Evolutionary conservation across 1,140 invertebrate species (phyloP).

Genomic region (Drosophila varians): DNA sequence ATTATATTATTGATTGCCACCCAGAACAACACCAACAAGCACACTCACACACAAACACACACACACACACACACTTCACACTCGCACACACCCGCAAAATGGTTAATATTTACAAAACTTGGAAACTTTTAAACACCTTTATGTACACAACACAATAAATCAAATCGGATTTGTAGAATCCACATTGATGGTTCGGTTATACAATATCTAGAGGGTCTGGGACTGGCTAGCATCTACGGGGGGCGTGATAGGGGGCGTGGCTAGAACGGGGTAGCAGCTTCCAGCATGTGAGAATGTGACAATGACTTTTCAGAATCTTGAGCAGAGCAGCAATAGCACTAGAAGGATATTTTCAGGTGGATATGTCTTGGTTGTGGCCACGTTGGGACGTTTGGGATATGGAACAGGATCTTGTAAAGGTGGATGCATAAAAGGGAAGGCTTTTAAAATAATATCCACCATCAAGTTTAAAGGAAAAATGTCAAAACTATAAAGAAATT

Average conservation of each 20-base stretch:
- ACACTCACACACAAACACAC: conserved; percentile 1
- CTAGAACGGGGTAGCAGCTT: conserved; percentile 20
- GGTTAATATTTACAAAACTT: conserved; percentile 1
- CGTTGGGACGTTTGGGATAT: too few relatives aligned
- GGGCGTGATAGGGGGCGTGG: background rate
- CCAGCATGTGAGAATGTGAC: conserved; percentile 21
- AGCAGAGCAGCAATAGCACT: conserved; percentile 35
- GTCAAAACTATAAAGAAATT: too few relatives aligned
- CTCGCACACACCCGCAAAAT: background rate
- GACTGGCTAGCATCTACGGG: background rate
- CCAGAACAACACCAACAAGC: conserved; percentile 13
- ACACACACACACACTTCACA: too few relatives aligned
- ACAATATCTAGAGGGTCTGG: conserved; percentile 25
- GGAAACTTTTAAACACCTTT: conserved; percentile 13
- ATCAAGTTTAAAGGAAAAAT: too few relatives aligned
- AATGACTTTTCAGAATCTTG: conserved; percentile 5
- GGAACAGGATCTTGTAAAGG: too few relatives aligned
- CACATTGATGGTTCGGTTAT: background rate
- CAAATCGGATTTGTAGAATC: background rate
- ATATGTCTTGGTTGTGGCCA: too few relatives aligned
- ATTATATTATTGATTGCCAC: conserved; percentile 1
- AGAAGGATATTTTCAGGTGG: background rate
- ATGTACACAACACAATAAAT: conserved; percentile 18
- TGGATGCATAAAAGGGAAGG: too few relatives aligned
- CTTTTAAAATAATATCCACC: background rate